Base-by-base conservation (phyloP, 2,888 invertebrate genomes). In the Drepanosiphum platanoidis region DNA sequence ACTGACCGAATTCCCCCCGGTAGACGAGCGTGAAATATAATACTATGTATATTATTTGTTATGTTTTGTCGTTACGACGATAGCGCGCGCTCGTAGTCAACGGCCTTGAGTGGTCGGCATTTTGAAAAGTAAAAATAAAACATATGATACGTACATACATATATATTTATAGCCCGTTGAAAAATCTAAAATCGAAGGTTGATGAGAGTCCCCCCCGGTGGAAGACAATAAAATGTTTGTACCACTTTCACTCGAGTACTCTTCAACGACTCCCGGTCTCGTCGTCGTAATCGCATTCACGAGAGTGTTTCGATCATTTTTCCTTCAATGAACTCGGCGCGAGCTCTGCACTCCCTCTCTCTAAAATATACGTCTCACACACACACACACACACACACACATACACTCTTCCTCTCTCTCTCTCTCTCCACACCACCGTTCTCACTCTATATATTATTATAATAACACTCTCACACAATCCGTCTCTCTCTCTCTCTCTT, bases 251-350 rank as follows among this genome's bases (percentile, higher is more conserved):
- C 81, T 82, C 71, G 18, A 58, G 39, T 58, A 30, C 71, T 81
- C 71, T 71, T 81, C 81, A 39, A 71, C 81, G 70, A 81, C 70
- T 36, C 52, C 66, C 58, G 68, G 42, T n/a, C n/a, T n/a, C n/a
- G n/a, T n/a, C n/a, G n/a, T 22, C n/a, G 52, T 80, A 70, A 68
- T 81, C 81, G 58, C 81, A 81, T 71, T 80, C 80, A 80, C 80
- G 27, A 52, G 52, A 70, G 70, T 36, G 70, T 80, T 80, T 27
- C 58, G 70, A 58, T 58, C 72, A 61, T 82, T 72, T 82, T 82
- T 81, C 71, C 58, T 72, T 82, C 81, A 71, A 81, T 71, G 80
- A 81, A 81, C 58, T 70, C 27, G 3, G 11, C 58, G 52, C 27
- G 3, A 9, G 9, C 64, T 3, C 11, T 13, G n/a, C 58, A 5